Base-by-base conservation (phyloP, 1,140 invertebrate genomes). In the Drosophila neocordata region DNA sequence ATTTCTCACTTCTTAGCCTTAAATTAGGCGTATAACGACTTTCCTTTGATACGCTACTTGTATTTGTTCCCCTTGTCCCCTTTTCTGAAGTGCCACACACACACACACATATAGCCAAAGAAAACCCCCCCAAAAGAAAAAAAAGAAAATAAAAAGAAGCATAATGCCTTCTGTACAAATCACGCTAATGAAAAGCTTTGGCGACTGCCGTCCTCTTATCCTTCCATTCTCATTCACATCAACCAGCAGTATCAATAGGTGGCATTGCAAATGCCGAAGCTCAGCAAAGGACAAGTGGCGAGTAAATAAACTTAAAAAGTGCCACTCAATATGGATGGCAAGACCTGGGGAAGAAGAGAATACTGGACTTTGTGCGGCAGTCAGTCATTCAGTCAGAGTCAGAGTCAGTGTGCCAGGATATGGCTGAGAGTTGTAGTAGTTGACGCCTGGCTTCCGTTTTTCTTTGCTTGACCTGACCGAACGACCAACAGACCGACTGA, bases 221-320 rank as follows among this genome's bases (percentile, higher is more conserved):
- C 15, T 11, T 15, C 8, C 15, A 11, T 48, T 15, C 41, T 48
- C 41, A 20, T 48, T 48, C 41, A 48, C 41, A 48, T 48, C 41
- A 4, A n/a, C 11, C 11, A 38, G 4, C 12, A 48, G n/a, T 71
- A 87, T 79, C 65, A 88, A 87, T 85, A 65, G 63, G 57, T 75
- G 58, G 58, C 62, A 69, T 41, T 51, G 61, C 57, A 35, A 55
- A 56, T 60, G 37, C 61, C 53, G 48, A 61, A 53, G 66, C 61
- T 77, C 41, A 55, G 53, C 77, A 77, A 87, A 65, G 83, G 72
- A 83, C 83, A 80, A 84, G 79, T 84, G 77, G 73, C 44, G 69
- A 89, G 84, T 88, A 88, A 88, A 88, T 88, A 88, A 88, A 88
- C 83, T 83, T 84, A 75, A 83, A 89, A 77, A 65, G 73, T 71